Base-by-base conservation (phyloP, 2,113 vertebrate species). In the Raja brachyura region DNA sequence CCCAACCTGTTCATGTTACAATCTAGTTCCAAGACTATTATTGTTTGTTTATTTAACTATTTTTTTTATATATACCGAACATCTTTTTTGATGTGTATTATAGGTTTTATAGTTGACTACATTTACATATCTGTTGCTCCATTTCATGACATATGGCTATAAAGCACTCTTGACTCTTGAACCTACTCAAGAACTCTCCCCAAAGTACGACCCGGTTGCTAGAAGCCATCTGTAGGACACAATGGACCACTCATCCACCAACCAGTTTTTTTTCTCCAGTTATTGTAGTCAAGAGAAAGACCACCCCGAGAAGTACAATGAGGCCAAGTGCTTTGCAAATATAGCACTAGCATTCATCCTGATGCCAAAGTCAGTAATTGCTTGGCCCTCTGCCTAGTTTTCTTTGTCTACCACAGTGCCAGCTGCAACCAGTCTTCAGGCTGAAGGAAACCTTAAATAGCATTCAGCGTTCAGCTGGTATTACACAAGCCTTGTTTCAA, bases 361-460 rank as follows among this genome's bases (percentile, higher is more conserved):
- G 39, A 22, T 73, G 66, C 90, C 90, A 92, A 73, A 73, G 66
- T 20, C 73, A 39, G 88, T 48, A 92, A 92, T 2, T 92, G 33
- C 16, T 90, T 90, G 88, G 39, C 68, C 39, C 28, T 39, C 28
- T 9, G 22, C 86, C 61, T 68, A 83, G 54, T 59, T 28, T 28
- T 28, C 56, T 54, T 83, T 68, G 86, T 33, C 63, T 68, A 90
- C 61, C 86, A 90, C 86, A 90, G 48, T 68, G 28, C 63, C 86
- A 90, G 63, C 61, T 90, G 56, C 61, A 90, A 63, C 11, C 20
- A 54, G 18, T 92, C 10, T 92, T 73, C 70, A 92, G 66, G 31
- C 18, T 90, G 20, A 66, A 70, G 63, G 90, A 92, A 70, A 39
- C 63, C 33, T 73, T 92, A 92, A 74, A 92, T 92, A 48, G 90